These are phyloP conservation scores for Eospalax fontanierii DNA, from an alignment of 2,797 vertebrate species.

Conservation along the genomic window DNA sequence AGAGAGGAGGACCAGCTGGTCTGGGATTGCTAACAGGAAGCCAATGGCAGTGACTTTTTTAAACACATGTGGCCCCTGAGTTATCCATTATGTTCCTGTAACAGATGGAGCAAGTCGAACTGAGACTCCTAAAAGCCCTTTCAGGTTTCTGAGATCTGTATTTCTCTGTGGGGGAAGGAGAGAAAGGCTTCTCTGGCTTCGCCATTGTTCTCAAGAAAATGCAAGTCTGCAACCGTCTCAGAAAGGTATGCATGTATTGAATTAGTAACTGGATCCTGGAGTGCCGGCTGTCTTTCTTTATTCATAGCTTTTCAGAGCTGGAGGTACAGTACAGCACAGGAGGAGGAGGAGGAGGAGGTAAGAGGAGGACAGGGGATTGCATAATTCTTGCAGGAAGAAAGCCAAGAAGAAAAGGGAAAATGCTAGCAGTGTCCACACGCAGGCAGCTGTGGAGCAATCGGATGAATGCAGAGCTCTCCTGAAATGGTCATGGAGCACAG, in stretches of 20 bases:
- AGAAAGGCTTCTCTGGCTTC: background rate
- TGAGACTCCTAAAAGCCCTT: background rate
- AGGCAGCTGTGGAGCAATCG: conserved; percentile 80
- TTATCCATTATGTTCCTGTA: background rate
- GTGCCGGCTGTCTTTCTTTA: conserved; percentile 83
- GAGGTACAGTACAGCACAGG: conserved; percentile 79
- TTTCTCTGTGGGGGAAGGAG: background rate
- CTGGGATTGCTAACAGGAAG: background rate
- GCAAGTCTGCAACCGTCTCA: conserved; percentile 58
- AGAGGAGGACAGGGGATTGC: conserved; percentile 87
- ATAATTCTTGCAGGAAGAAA: conserved; percentile 91
- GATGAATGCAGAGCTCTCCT: conserved; percentile 77
- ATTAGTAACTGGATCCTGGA: conserved; percentile 81
- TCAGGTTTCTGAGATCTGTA: background rate
- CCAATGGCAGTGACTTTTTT: background rate
- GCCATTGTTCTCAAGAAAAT: conserved; percentile 56
- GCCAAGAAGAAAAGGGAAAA: conserved; percentile 89
- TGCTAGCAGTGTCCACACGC: conserved; percentile 88
- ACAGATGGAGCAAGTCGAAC: background rate
- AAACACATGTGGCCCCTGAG: background rate
- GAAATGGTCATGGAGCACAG: conserved; percentile 62
- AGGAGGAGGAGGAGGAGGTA: conserved; percentile 76
- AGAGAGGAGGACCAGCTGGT: fast-evolving
- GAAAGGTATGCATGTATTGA: conserved; percentile 80
- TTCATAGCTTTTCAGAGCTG: conserved; percentile 78